Percentiles rank a stretch among this genome's conserved stretches.
Conservation (phyloP, 2,113 vertebrate species). For the Meleagris gallopavo region DNA sequence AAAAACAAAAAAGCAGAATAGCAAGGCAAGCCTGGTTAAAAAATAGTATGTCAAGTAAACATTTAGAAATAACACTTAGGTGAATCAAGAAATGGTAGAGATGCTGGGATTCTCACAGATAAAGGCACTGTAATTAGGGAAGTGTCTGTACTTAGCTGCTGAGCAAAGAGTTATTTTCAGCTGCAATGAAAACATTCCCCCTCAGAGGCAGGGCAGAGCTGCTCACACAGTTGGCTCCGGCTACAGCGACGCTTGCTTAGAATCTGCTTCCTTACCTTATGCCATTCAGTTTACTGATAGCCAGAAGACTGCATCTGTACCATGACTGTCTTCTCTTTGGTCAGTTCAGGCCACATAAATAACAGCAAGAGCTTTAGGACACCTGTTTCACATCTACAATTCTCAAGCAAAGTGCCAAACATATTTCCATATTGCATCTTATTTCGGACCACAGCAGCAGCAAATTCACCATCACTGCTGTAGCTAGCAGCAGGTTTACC, state of each 20-base stretch:
- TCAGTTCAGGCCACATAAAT: rapidly evolving
- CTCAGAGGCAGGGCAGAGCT: not conserved
- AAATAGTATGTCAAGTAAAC: not conserved
- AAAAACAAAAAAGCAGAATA: too few species aligned
- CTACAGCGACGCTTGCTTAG: not conserved
- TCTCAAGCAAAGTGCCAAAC: not conserved
- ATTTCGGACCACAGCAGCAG: not conserved
- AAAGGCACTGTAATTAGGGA: not conserved
- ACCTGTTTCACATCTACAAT: rapidly evolving
- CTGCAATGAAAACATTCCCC: not conserved
- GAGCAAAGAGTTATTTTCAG: not conserved
- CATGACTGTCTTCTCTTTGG: rapidly evolving
- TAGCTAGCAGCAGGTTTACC: not conserved
- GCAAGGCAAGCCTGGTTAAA: too few species aligned
- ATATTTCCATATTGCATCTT: not conserved
- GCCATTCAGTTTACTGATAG: rapidly evolving
- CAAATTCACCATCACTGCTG: not conserved
- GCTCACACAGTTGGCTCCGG: not conserved
- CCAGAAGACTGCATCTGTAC: rapidly evolving
- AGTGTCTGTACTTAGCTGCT: not conserved
- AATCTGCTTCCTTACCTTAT: not conserved
- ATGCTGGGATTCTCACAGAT: not conserved
- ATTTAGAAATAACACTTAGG: not conserved
- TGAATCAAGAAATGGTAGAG: not conserved
- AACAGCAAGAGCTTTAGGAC: not conserved